Percentiles rank a stretch among this genome's conserved stretches.
Conservation (phyloP, 2,888 invertebrate species). For the Flexamia atlantica region DNA sequence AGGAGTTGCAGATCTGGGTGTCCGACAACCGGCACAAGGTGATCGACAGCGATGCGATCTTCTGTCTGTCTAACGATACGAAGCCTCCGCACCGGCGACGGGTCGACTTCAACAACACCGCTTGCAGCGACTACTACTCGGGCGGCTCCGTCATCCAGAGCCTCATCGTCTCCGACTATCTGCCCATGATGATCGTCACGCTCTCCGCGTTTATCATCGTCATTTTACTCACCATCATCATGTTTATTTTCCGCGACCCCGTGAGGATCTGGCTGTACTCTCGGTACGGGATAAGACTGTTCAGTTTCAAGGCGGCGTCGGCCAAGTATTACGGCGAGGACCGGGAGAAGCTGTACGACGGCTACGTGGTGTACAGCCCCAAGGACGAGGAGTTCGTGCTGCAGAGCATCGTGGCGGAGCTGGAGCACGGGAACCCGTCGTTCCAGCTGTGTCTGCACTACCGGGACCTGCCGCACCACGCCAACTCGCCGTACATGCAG, state of each 20-base stretch:
- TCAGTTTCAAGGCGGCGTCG: constrained; percentile 80
- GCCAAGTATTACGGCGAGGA: constrained; percentile 81
- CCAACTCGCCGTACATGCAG: constrained; percentile 70
- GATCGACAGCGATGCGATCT: constrained; percentile 87
- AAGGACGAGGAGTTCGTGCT: constrained; percentile 95
- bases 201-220: constrained; percentile 87
- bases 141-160: constrained; percentile 90
- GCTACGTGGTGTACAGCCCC: constrained; percentile 94
- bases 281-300: constrained; percentile 90
- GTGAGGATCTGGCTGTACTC: constrained; percentile 93
- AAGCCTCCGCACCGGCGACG: constrained; percentile 87
- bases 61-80: constrained; percentile 88
- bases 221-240: constrained; percentile 85
- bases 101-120: constrained; percentile 90
- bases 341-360: constrained; percentile 89
- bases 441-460: constrained; percentile 94
- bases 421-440: constrained; percentile 87
- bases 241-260: constrained; percentile 91
- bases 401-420: constrained; percentile 88
- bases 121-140: constrained; percentile 91
- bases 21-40: constrained; percentile 89
- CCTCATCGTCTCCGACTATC: constrained; percentile 89
- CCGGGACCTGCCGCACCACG: constrained; percentile 81
- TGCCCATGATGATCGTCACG: constrained; percentile 90
- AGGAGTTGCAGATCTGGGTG: constrained; percentile 86